Evolutionary conservation across 2,113 vertebrate species (phyloP).

Genomic region (Galemys pyrenaicus): DNA sequence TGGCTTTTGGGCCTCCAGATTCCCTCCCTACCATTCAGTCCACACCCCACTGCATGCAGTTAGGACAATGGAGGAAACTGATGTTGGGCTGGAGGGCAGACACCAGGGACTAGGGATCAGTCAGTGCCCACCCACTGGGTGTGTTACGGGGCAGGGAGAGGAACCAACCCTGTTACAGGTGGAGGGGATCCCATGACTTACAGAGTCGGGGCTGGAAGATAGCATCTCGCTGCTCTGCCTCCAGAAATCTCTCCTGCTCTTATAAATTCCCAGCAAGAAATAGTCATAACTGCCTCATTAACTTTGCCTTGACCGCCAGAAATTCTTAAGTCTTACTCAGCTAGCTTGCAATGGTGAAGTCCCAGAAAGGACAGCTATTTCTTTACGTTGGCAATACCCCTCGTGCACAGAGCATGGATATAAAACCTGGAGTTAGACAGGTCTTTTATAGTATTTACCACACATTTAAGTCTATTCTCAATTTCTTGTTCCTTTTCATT

Average conservation of each 20-base stretch:
- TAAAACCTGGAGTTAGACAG: not conserved
- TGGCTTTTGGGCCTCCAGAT: not conserved
- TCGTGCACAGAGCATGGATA: not conserved
- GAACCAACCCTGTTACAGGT: too few relatives aligned
- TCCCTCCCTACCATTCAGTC: not conserved
- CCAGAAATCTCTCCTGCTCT: slow-evolving; percentile 7
- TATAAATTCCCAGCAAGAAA: not conserved
- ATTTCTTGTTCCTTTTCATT: slow-evolving; percentile 24
- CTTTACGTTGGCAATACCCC: not conserved
- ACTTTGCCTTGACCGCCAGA: not conserved
- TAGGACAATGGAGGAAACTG: not conserved
- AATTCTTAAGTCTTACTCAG: not conserved
- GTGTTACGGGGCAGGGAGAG: too few relatives aligned
- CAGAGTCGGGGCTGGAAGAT: not conserved
- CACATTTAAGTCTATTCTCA: not conserved
- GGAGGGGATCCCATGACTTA: too few relatives aligned
- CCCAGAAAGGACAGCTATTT: not conserved
- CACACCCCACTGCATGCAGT: not conserved
- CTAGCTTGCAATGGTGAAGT: not conserved
- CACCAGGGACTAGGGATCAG: not conserved
- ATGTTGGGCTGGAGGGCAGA: not conserved
- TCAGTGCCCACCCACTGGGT: not conserved
- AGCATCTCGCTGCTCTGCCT: not conserved
- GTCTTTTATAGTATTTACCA: not conserved
- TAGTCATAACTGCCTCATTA: slow-evolving; percentile 28